Conservation (phyloP, 2,888 invertebrate species). For the Theodoxus fluviatilis region DNA sequence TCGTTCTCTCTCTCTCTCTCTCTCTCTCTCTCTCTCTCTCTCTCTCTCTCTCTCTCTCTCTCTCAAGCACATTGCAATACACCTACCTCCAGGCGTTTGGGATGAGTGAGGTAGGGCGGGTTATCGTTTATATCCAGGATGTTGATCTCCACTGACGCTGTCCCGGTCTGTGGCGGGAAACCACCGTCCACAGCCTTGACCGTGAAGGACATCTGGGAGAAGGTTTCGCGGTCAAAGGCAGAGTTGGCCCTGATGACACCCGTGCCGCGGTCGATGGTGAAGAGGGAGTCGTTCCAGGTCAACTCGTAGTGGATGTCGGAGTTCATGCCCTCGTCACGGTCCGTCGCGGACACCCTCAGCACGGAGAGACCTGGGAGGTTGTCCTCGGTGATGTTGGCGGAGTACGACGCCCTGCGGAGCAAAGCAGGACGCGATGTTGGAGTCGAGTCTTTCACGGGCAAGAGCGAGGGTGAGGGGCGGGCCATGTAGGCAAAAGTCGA, state of each 20-base stretch:
- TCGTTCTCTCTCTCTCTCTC: no score
- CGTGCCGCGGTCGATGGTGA: conserved; percentile 40
- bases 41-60: no score
- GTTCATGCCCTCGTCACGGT: conserved; percentile 47
- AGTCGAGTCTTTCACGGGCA: no score
- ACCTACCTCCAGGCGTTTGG: no score
- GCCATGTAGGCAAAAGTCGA: no score
- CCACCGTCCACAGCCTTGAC: conserved; percentile 49
- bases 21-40: no score
- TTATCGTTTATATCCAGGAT: conserved; percentile 52
- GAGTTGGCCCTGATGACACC: conserved; percentile 41
- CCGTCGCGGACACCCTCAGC: conserved; percentile 46
- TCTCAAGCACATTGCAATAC: no score
- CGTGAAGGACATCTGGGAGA: conserved; percentile 32
- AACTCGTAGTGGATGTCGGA: conserved; percentile 43
- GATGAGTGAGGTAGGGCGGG: conserved; percentile 42
- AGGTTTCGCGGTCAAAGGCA: conserved; percentile 42
- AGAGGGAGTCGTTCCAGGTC: conserved; percentile 36
- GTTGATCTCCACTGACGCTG: conserved; percentile 44
- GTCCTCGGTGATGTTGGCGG: conserved; percentile 50
- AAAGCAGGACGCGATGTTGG: no score
- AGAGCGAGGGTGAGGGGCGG: no score
- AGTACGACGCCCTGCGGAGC: conserved; percentile 40
- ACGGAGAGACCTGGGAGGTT: conserved; percentile 46
- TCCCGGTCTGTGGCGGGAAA: conserved; percentile 35